Evolutionary conservation across 2,888 invertebrate genomes (phyloP), one percentile per base, ranked within the genome.

Genomic region (Cataglyphis cursor): DNA sequence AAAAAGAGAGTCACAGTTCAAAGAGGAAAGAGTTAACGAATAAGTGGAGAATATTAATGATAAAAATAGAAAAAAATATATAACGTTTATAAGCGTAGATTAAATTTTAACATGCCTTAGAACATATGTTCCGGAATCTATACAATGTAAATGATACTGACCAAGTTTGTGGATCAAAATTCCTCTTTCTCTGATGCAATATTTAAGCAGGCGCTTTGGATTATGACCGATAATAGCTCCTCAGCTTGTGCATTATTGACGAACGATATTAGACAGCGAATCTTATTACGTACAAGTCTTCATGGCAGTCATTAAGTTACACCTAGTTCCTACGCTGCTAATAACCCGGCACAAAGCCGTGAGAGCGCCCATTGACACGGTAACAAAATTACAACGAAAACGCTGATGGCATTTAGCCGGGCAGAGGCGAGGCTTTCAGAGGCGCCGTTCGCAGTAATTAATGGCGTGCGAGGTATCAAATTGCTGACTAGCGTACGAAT

Each of bases 301-400:
- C 44, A 31, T 31, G 15, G 44, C 44, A 59, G 70, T 80, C 72
- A 80, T 80, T 72, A 78, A 31, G 41, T 54, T 51, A 54, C 73
- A 48, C 51, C 38, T 70, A 24, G 68, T 54, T 54, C 3, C 72
- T 66, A 35, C 35, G 31, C 35, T 18, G 72, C 78, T 72, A 72
- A 80, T 59, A 59, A 59, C 57, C 54, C 51, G 12, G 44, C 35
- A 72, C 72, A 80, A 80, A 80, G 78, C 31, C 44, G 44, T 51
- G 51, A 51, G 51, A 12, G 44, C 73, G 21, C 24, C 44, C 72
- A 80, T 72, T 72, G 78, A 59, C 73, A 41, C 54, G 57, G 68
- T 54, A 80, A 80, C 57, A 70, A 78, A 78, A 78, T 78, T 44
- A 78, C 78, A 44, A 78, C 31, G 78, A 80, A 80, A 80, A 80